Evolutionary conservation across 2,113 vertebrate species (phyloP), one percentile per base, ranked within the genome.

Genomic region (Cercopithecus mona): DNA sequence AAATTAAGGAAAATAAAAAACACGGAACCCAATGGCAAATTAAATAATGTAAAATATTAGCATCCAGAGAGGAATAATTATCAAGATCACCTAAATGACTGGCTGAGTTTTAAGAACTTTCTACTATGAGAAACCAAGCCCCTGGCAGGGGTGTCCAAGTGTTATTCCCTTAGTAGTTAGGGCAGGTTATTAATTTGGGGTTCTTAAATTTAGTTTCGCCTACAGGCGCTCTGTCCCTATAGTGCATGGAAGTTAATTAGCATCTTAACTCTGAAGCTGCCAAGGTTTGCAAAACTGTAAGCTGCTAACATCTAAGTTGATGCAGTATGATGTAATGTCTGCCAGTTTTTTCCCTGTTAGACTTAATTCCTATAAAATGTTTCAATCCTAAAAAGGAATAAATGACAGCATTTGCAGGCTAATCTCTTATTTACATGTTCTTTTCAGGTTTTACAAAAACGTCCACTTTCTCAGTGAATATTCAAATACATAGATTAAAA

Each of bases 221-320:
- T 96, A 50, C 40, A 92, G 97, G 97, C 94, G 57, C 76, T 72
- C 73, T 66, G 83, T 48, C 96, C 59, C 90, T 92, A 32, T 75
- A 80, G 72, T 43, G 79, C 73, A 91, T 4, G 70, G 22, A 70
- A 76, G 97, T 97, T 85, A 94, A 76, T 88, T 95, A 96, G 79
- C 87, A 97, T 86, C 87, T 97, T 95, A 96, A 98, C 97, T 94
- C 72, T 96, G 55, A 80, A 95, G 84, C 95, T 85, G 32, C 50
- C 5, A 38, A 5, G 78, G 45, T 68, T 96, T 96, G 73, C 87
- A 98, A 93, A 97, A 98, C 89, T 80, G 92, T 30, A 40, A 80
- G 96, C 78, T 94, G 84, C 64, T 97, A 85, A 98, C 97, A 92
- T 4, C 2, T 25, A 83, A 96, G 88, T 52, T 82, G 89, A 97